Evolutionary conservation across 2,888 invertebrate genomes (phyloP).

Genomic region (Ophioninae sp.): DNA sequence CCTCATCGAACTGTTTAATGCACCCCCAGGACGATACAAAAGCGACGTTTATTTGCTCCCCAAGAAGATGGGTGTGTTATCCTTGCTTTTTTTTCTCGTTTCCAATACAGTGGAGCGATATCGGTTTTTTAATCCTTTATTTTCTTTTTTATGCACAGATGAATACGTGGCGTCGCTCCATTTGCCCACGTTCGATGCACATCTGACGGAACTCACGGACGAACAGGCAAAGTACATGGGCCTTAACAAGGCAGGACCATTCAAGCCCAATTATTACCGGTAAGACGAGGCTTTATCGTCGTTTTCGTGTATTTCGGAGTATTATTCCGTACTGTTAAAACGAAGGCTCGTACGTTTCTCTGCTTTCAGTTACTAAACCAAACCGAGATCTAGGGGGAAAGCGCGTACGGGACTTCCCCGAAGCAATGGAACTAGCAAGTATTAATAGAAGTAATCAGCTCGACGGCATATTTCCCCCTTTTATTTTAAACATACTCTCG

Average conservation of each 20-base stretch:
- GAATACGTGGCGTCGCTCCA: slow-evolving; percentile 99
- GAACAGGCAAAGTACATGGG: slow-evolving; percentile 99
- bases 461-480: slow-evolving; percentile 1
- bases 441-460: slow-evolving; percentile 43
- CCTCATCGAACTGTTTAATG: slow-evolving; percentile 97
- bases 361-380: slow-evolving; percentile 55
- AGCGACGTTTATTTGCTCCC: slow-evolving; percentile 98
- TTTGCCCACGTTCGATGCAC: slow-evolving; percentile 98
- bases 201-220: slow-evolving; percentile 96
- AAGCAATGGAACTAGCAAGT: slow-evolving; percentile 58
- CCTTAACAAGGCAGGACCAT: slow-evolving; percentile 98
- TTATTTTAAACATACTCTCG: slow-evolving; percentile 7
- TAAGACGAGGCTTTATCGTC: slow-evolving; percentile 78
- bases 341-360: slow-evolving; percentile 5
- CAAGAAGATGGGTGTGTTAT: slow-evolving; percentile 95
- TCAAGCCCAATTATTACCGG: slow-evolving; percentile 99
- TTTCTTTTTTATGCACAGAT: slow-evolving; percentile 83
- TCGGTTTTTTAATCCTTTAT: background rate
- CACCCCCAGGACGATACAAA: slow-evolving; percentile 96
- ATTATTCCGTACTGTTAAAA: background rate
- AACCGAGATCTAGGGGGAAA: slow-evolving; percentile 42
- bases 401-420: slow-evolving; percentile 44
- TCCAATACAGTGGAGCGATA: slow-evolving; percentile 7
- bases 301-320: background rate
- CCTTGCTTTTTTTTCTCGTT: slow-evolving; percentile 17